Base-by-base conservation (phyloP, 2,113 vertebrate genomes). In the Setophaga coronata region DNA sequence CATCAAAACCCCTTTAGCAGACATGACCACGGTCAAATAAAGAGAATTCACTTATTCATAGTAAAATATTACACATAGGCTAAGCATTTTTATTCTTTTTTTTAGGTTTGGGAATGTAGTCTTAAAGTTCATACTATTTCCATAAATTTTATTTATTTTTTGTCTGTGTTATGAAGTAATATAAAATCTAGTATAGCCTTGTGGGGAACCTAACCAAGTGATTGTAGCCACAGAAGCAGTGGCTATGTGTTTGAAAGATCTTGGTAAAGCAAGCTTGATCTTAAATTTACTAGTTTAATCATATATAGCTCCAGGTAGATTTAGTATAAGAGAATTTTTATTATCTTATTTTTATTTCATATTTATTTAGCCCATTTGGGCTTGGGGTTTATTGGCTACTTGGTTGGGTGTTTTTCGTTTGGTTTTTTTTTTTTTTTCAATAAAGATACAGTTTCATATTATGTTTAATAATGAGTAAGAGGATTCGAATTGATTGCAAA, bases 331-430 rank as follows among this genome's bases (percentile, higher is more conserved):
- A 47, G 0, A 67, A 43, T 31, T 91, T 88, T 73, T 73, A 38
- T 62, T 56, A 8, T 76, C 16, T 50, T 42, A 7, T 56, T 82
- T 74, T 65, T n/a, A 40, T 31, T 71, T 71, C 24, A 60, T 34
- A 34, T 65, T 66, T 66, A 58, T 67, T 58, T 31, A 19, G 7
- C 17, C 9, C 9, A 12, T 43, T 78, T 78, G 19, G 9, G 4
- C 14, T 45, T 80, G 14, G 8, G 5, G 1, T 28, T n/a, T 61
- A 43, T 47, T 74, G 7, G 7, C 57, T 79, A 10, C 5, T 48
- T n/a, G 8, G 11, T 20, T 48, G 7, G 21, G 57, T 36, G 24
- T 8, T 38, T 33, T 50, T 5, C 5, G 1, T 1, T 2, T 28
- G 18, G 0, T 3, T 8, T 14, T 23, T 31, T 18, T 7, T 5